phyloP scores from a whole-genome alignment of 2,888 invertebrate species.

The Heliconius cydno region DNA sequence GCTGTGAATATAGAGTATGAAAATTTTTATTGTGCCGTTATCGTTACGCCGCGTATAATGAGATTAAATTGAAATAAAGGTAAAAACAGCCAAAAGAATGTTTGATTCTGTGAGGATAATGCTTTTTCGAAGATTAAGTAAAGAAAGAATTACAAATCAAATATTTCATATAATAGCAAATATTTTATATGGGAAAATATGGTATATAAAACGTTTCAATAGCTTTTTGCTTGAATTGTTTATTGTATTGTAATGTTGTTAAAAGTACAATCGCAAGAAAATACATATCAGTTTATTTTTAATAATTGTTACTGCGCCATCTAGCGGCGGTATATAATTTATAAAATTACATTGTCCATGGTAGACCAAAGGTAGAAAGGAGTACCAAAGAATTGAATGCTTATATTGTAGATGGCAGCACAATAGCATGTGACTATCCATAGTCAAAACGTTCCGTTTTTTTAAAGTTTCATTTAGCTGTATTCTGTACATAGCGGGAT shows the following conservation, averaged over 20 bases:
- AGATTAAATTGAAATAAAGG: not conserved
- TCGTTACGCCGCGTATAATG: not conserved
- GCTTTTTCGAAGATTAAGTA: not conserved
- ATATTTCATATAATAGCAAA: not conserved
- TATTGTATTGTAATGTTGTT: not conserved
- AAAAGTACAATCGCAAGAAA: not conserved
- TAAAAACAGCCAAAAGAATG: not conserved
- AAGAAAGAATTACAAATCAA: not conserved
- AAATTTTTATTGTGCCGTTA: not conserved
- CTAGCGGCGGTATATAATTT: not conserved
- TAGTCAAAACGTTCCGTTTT: no score
- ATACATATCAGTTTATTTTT: not conserved
- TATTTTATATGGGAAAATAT: not conserved
- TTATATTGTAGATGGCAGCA: constrained; percentile 4
- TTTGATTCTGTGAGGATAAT: not conserved
- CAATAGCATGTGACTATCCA: not conserved
- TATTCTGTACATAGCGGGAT: no score
- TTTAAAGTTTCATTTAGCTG: no score
- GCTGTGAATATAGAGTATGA: not conserved
- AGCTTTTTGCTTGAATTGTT: not conserved
- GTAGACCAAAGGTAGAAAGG: not conserved
- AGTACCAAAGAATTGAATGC: not conserved
- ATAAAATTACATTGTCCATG: not conserved
- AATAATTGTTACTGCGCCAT: not conserved
- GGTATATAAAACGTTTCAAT: not conserved